Base-by-base conservation (phyloP, 2,888 invertebrate species). In the Rhagophthalmus giganteus region DNA sequence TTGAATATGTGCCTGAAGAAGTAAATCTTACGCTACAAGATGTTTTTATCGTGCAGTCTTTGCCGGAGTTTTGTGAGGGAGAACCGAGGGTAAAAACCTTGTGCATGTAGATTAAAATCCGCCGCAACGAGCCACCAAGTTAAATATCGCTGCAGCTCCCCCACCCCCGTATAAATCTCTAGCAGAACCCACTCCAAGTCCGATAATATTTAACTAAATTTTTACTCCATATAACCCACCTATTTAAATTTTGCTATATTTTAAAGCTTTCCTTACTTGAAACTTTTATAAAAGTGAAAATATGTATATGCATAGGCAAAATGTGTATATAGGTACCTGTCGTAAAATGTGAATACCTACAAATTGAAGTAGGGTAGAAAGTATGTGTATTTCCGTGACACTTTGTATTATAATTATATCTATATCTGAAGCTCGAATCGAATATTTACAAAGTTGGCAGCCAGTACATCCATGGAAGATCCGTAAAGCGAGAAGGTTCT, bases 91-190 rank as follows among this genome's bases (percentile, higher is more conserved):
- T 72, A 72, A 72, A 72, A 73, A 72, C 73, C 72, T 69, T 68
- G 72, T 73, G 74, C 74, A 74, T 74, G 74, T 71, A 75, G 75
- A 75, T 75, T 75, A 75, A 75, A 75, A 75, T 74, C 71, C 74
- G 68, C 68, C 70, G 69, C 70, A 68, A 69, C 68, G 67, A 68
- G 62, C 64, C 66, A 61, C 67, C 65, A 68, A 72, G 74, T 73
- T 74, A 74, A 74, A 74, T 74, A 73, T 73, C 72, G 70, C 71
- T 70, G 69, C 66, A 67, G 68, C 66, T 63, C 61, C 64, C 65
- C 62, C 54, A 56, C 55, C 60, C 57, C 60, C 60, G 65, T 69
- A 74, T 74, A 74, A 74, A 74, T 74, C 74, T 74, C 72, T 62
- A 66, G 67, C 74, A 73, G 72, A 68, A 67, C 69, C 70, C 72